Base-by-base conservation (phyloP, 2,888 invertebrate species). In the Pyrgus malvae region DNA sequence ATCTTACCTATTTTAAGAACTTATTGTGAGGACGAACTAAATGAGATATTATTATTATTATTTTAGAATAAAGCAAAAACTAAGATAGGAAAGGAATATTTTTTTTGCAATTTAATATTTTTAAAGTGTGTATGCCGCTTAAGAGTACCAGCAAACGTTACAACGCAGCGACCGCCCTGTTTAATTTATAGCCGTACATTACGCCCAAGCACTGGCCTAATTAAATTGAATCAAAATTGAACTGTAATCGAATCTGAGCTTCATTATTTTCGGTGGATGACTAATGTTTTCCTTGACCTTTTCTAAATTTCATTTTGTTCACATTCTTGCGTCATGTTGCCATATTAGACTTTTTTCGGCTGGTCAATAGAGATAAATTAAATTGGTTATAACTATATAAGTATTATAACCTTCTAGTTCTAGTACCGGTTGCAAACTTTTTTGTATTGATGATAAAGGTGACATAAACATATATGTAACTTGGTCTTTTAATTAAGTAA, bases 201-300 rank as follows among this genome's bases (percentile, higher is more conserved):
- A 60, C 59, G 55, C 63, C 66, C 64, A 66, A 64, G 70, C 63
- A 56, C 60, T 72, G 66, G 64, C 66, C 60, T 69, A 67, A 73
- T 72, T 69, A 67, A 71, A 67, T 68, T 69, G 62, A 66, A 66
- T 67, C 58, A 63, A 68, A 68, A 41, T 42, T 42, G 45, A 53
- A 55, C 55, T 40, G 14, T 33, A 50, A 50, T 42, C 42, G 41
- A 42, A 35, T 42, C 5, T 23, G 7, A 25, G 35, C 1, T 23
- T 41, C 42, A 50, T 42, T 50, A 42, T 50, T 41, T 50, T 41
- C n/a, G n/a, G 33, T 14, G 2, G 23, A 35, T 50, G 41, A 50
- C 21, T 49, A 27, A 41, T 49, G 49, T 49, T 49, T 46, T 40
- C 37, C 23, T 38, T 33, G 41, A 40, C 57, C 58, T 46, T 44